These are phyloP conservation scores for Chironomus tentans DNA, from an alignment of 2,888 invertebrate species.

Conservation along the genomic window DNA sequence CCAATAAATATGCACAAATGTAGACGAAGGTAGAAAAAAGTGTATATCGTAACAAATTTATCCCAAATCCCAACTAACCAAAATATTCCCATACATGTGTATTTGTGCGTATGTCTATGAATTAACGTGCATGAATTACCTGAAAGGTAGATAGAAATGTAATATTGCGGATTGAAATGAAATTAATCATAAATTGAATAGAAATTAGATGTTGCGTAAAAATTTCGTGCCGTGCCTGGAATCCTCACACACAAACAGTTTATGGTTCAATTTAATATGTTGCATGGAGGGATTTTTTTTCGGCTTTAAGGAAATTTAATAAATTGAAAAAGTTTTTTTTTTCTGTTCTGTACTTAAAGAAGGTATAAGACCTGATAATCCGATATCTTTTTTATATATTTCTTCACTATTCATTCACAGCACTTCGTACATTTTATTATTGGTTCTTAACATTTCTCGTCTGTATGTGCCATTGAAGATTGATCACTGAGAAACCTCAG, in stretches of 20 bases:
- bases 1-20: neutral
- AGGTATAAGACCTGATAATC: constrained; percentile 18
- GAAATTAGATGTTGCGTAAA: constrained; percentile 25
- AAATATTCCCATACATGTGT: neutral
- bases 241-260: neutral
- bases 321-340: neutral
- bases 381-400: neutral
- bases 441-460: neutral
- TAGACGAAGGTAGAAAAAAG: neutral
- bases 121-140: neutral
- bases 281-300: neutral
- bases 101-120: neutral
- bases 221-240: neutral
- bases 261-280: neutral
- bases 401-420: no score
- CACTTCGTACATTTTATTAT: neutral
- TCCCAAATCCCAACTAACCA: neutral
- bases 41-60: neutral
- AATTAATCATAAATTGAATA: constrained; percentile 25
- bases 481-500: constrained; percentile 22
- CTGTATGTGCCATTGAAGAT: constrained; percentile 1
- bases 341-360: no score
- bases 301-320: neutral
- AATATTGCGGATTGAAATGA: neutral
- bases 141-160: neutral